Conservation (phyloP, 2,797 vertebrate species). For the Scolopax rusticola region DNA sequence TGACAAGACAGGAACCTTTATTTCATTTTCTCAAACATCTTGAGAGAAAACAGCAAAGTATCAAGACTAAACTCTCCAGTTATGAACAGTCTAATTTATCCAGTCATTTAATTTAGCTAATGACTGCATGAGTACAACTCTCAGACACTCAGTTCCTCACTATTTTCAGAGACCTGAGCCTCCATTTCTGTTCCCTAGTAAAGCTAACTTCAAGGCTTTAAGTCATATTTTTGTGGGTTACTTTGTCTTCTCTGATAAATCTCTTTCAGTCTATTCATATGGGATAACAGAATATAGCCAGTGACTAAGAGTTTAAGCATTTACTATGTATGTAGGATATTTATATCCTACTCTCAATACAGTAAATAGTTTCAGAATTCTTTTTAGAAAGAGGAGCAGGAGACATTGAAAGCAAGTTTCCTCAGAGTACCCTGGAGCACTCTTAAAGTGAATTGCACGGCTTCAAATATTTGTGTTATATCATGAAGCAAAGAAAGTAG, state of each 20-base stretch:
- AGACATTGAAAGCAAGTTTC: neutral
- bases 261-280: neutral
- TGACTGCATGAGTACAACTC: neutral
- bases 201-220: neutral
- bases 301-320: neutral
- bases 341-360: neutral
- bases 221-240: neutral
- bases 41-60: neutral
- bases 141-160: neutral
- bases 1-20: neutral
- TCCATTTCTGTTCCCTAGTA: neutral
- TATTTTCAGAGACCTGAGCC: neutral
- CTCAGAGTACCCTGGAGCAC: neutral
- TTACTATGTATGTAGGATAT: neutral
- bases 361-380: neutral
- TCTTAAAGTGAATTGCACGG: neutral
- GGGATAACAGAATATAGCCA: neutral
- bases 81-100: neutral
- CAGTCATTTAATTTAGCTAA: neutral
- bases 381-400: neutral
- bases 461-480: neutral
- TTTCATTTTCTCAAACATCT: neutral
- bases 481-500: neutral
- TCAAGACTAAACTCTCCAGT: neutral
- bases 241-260: neutral